Percentiles rank a stretch among this genome's conserved stretches.
Conservation (phyloP, 2,113 vertebrate genomes). For the Corythaeola cristata region DNA sequence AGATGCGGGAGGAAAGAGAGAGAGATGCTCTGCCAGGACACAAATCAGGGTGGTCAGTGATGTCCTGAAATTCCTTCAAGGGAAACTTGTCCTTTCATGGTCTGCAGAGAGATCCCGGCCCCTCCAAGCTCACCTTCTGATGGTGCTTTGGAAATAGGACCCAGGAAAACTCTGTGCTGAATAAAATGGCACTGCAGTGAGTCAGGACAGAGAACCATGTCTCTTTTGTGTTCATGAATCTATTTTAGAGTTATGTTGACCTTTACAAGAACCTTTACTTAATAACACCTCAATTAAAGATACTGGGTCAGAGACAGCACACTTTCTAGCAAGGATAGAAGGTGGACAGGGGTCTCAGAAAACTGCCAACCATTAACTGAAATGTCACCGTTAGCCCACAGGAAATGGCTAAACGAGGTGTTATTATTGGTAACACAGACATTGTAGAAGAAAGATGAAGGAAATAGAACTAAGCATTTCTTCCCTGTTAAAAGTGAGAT, state of each 20-base stretch:
- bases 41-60: background rate
- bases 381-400: slow-evolving; percentile 14
- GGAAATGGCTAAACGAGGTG: background rate
- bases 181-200: background rate
- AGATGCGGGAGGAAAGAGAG: background rate
- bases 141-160: background rate
- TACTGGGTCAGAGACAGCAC: background rate
- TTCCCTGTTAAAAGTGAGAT: background rate
- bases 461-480: background rate
- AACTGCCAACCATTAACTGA: background rate
- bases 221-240: background rate
- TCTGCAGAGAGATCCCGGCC: background rate
- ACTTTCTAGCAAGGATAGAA: background rate
- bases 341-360: background rate
- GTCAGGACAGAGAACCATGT: background rate
- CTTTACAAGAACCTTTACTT: slow-evolving; percentile 26
- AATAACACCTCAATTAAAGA: slow-evolving; percentile 21
- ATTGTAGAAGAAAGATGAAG: background rate
- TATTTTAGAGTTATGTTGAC: slow-evolving; percentile 37
- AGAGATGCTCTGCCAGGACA: background rate
- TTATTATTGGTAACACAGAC: background rate
- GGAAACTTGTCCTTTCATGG: background rate
- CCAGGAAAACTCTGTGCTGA: background rate
- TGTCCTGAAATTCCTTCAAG: background rate
- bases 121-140: background rate